Percentiles rank a stretch among this genome's conserved stretches.
These are phyloP conservation scores for Apis dorsata DNA, from an alignment of 1,140 invertebrate genomes.

Conservation along the genomic window DNA sequence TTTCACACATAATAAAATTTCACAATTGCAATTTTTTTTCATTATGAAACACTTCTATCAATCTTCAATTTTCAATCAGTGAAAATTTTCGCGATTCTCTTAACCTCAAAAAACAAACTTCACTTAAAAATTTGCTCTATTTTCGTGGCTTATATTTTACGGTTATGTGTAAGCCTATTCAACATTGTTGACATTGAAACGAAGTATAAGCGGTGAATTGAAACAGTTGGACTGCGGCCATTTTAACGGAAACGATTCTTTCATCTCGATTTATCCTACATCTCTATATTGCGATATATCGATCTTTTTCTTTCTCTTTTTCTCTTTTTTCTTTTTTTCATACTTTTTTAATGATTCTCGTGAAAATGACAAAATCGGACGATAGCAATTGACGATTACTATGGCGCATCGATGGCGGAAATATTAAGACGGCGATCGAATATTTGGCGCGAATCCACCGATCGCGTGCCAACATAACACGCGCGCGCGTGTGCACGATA, in stretches of 20 bases:
- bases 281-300: not conserved
- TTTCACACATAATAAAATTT: too few relatives aligned
- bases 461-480: constrained; percentile 34
- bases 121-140: not conserved
- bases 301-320: too few relatives aligned
- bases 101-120: not conserved
- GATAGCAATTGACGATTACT: not conserved
- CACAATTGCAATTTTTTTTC: too few relatives aligned
- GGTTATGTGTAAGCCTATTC: not conserved
- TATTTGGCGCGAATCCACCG: constrained; percentile 41
- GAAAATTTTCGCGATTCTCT: not conserved
- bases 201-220: not conserved
- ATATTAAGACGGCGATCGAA: constrained; percentile 33
- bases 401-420: constrained; percentile 34
- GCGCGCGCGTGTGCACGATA: not conserved
- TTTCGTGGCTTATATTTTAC: not conserved
- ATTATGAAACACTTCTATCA: not conserved
- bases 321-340: not conserved
- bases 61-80: not conserved
- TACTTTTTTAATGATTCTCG: not conserved
- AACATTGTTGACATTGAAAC: constrained; percentile 34
- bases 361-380: not conserved
- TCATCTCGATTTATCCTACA: not conserved
- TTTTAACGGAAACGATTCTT: not conserved
- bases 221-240: constrained; percentile 28